Evolutionary conservation across 2,797 vertebrate genomes (phyloP), one percentile per base, ranked within the genome.

Genomic region (Falco peregrinus): DNA sequence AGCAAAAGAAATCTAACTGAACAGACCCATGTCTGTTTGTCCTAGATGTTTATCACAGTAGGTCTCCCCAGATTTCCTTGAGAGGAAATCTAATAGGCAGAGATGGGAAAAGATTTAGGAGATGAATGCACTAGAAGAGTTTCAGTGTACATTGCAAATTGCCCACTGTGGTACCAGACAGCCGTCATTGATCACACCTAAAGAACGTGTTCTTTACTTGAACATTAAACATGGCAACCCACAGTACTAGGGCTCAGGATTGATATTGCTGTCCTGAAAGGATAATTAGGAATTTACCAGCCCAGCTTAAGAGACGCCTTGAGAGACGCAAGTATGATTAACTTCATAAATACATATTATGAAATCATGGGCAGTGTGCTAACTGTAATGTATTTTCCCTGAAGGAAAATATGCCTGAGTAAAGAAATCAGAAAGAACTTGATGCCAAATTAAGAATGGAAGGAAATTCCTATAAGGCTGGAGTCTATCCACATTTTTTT

Each of bases 281-380:
- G 86, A 77, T 87, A 87, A 89, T 90, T 69, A 87, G 87, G 89
- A 95, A 90, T 94, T 95, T 85, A 48, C 68, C 56, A 90, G 41
- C 87, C 79, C 24, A 78, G 61, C 89, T 78, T 71, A 92, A 61
- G 35, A 83, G 91, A 88, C 0, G 11, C 87, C 51, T 78, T 82
- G 61, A 93, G 79, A 95, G 79, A 76, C 0, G 1, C 0, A 0
- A 77, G 53, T 86, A 9, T 88, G 87, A 95, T 95, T 94, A 95
- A 73, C 59, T 93, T 93, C 47, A 73, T 76, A 95, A 96, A 82
- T 84, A 59, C 22, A 0, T 73, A 19, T 86, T 88, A 88, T 75
- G 85, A 95, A 95, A 90, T 91, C 59, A 56, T 16, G 11, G 69
- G 37, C 79, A 93, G 33, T 63, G 85, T 79, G 96, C 84, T 91